Conservation (phyloP, 2,797 vertebrate genomes). For the Propithecus deckenii region DNA sequence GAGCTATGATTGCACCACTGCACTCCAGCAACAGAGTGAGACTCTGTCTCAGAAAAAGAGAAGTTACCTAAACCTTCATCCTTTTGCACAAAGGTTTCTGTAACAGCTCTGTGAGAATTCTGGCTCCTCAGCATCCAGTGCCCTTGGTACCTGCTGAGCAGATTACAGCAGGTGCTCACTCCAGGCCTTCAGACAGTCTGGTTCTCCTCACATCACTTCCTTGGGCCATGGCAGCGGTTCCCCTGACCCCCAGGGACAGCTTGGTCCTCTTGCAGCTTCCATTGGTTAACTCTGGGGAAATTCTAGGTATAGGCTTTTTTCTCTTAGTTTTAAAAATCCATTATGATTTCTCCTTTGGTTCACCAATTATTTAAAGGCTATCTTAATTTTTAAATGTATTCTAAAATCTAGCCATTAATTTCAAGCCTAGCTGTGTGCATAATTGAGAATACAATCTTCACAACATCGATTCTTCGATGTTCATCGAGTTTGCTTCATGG, state of each 20-base stretch:
- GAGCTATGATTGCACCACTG: neutral
- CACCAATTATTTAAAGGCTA: neutral
- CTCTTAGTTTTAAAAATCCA: neutral
- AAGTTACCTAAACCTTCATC: neutral
- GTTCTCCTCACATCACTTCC: neutral
- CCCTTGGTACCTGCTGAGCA: neutral
- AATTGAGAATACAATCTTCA: neutral
- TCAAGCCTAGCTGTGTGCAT: neutral
- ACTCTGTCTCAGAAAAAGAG: neutral
- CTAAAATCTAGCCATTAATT: neutral
- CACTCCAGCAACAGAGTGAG: neutral
- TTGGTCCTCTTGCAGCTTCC: neutral
- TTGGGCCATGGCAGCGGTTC: neutral
- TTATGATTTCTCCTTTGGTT: neutral
- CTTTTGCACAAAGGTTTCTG: neutral
- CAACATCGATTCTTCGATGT: neutral
- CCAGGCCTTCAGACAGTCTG: neutral
- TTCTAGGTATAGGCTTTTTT: neutral
- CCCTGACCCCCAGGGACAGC: neutral
- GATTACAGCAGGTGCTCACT: neutral
- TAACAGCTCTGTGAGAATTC: neutral
- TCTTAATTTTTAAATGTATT: neutral
- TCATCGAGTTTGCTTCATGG: neutral
- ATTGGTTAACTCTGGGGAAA: neutral
- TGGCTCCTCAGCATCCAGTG: neutral